phyloP scores from a whole-genome alignment of 2,888 invertebrate genomes.

The Alviniconcha strummeri region DNA sequence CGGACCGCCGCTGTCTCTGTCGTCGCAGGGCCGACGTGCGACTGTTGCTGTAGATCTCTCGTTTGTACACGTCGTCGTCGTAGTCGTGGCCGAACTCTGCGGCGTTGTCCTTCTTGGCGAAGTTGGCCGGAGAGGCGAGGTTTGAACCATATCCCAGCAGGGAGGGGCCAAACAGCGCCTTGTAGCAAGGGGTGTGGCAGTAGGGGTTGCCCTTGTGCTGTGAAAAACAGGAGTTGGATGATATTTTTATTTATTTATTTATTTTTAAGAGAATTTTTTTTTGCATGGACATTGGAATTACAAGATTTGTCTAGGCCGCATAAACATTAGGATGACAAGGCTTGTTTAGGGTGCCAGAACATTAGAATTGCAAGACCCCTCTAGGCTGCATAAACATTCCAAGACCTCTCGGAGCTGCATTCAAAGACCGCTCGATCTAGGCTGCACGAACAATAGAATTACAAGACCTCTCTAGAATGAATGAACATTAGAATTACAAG shows the following conservation, averaged over 20 bases:
- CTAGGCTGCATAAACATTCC: too few species aligned
- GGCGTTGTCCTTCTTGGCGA: constrained; percentile 38
- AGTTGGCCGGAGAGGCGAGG: constrained; percentile 64
- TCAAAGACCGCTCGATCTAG: too few species aligned
- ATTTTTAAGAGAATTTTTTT: background rate
- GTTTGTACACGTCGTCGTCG: constrained; percentile 34
- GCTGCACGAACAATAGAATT: too few species aligned
- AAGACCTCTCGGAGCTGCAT: too few species aligned
- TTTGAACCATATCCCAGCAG: constrained; percentile 85
- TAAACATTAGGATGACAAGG: too few species aligned
- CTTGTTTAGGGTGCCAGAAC: too few species aligned
- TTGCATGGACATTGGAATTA: too few species aligned
- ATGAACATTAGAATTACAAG: too few species aligned
- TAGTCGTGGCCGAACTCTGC: constrained; percentile 32
- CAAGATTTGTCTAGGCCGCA: background rate
- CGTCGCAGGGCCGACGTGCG: background rate
- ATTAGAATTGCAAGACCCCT: too few species aligned
- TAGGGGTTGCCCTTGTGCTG: constrained; percentile 89
- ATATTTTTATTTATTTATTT: too few species aligned
- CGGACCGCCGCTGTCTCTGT: constrained; percentile 23
- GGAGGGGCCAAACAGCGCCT: constrained; percentile 87
- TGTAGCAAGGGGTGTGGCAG: constrained; percentile 89
- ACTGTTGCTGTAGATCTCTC: constrained; percentile 39
- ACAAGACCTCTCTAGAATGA: too few species aligned
- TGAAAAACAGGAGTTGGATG: constrained; percentile 36